Percentiles rank a stretch among this genome's conserved stretches.
phyloP scores from a whole-genome alignment of 64 coral and sea anemone genomes.

The Stylophora pistillata region DNA sequence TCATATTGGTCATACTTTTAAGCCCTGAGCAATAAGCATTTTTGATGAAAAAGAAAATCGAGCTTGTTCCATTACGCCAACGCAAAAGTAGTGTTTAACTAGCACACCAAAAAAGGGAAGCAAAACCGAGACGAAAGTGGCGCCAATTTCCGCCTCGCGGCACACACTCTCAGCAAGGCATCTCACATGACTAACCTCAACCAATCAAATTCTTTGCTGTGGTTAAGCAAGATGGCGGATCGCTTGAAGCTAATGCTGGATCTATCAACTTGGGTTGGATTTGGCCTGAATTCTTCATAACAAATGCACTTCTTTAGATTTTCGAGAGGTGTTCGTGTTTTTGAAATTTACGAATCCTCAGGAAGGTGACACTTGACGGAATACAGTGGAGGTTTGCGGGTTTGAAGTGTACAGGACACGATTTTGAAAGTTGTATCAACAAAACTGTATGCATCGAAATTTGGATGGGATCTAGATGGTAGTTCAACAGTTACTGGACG shows the following conservation, averaged over 20 bases:
- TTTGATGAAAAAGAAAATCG: background rate
- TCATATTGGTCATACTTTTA: background rate
- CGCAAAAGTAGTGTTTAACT: background rate
- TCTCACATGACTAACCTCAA: constrained; percentile 64
- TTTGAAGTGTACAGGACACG: background rate
- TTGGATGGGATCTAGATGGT: constrained; percentile 77
- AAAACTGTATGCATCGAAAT: constrained; percentile 12
- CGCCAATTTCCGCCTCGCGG: constrained; percentile 32
- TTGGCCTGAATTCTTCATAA: constrained; percentile 33
- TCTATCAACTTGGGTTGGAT: constrained; percentile 13
- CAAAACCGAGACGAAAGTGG: background rate
- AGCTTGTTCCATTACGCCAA: background rate
- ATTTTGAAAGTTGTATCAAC: background rate
- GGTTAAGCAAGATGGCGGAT: constrained; percentile 88
- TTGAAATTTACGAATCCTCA: background rate
- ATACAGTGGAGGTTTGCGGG: background rate
- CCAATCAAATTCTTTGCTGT: constrained; percentile 62
- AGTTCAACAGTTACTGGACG: constrained; percentile 94
- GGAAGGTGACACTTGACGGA: constrained; percentile 3
- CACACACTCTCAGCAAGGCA: background rate
- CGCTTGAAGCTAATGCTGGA: constrained; percentile 78
- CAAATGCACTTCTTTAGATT: constrained; percentile 29
- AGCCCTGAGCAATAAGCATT: background rate
- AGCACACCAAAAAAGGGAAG: background rate
- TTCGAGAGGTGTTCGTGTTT: constrained; percentile 25